Base-by-base conservation (phyloP, 2,113 vertebrate genomes). In the Poicephalus meyeri region DNA sequence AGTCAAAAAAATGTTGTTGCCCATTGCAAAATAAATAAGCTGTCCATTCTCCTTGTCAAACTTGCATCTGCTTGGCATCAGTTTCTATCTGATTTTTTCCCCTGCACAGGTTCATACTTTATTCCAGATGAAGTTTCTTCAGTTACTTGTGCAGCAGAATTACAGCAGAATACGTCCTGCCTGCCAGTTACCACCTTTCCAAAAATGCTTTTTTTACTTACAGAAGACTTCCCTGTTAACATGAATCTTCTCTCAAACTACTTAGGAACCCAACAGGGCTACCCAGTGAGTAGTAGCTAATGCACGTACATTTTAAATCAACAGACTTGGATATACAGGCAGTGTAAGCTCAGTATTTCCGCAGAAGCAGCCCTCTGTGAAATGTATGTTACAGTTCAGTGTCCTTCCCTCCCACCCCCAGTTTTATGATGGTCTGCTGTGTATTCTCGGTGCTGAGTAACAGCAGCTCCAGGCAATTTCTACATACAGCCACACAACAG, bases 381-480 rank as follows among this genome's bases (percentile, higher is more conserved):
- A 13, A 3, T 0, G 8, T 2, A 2, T 4, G 35, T 13, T 33
- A n/a, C 10, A 7, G 44, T 1, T n/a, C 4, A 2, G 20, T 0
- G 17, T 25, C 23, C 47, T 7, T 2, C 35, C 39, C 7, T 1
- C 69, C 56, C 3, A 0, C 16, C 9, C 16, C 12, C 6, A 1
- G 25, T 9, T 31, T 15, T 3, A 2, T 4, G 37, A 11, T 6
- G 47, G 24, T 33, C 20, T 52, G 33, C 18, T 13, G n/a, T 1
- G 1, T 13, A 0, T 0, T 33, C 37, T 1, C 46, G 9, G 13
- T 12, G 33, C n/a, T 3, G 47, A 13, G 0, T 8, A 31, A 7
- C 52, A 21, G 71, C 80, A 47, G 58, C 49, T 26, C 49, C 0
- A 2, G 41, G 55, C 29, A 33, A 18, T 5, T 13, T 24, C 50